phyloP scores from a whole-genome alignment of 2,888 invertebrate species.

The Siphonodentalium dalli region DNA sequence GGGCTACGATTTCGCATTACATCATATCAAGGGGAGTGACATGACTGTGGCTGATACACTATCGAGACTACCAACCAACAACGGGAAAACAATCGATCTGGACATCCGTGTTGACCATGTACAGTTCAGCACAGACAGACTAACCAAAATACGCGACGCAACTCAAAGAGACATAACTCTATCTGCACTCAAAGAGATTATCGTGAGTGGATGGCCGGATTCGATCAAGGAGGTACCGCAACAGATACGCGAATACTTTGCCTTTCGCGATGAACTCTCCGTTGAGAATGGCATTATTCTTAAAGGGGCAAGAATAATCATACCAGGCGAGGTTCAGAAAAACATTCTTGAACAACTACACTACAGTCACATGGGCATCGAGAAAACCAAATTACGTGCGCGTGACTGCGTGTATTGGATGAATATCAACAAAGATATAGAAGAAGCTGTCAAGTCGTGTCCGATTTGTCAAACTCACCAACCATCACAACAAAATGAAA shows the following conservation, averaged over 20 bases:
- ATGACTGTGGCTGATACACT: conserved; percentile 29
- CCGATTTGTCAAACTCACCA: conserved; percentile 13
- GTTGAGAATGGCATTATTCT: conserved; percentile 21
- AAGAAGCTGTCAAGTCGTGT: conserved; percentile 1
- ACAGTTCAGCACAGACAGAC: no score
- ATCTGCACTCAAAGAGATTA: no score
- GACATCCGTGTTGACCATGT: no score
- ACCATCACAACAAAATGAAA: conserved; percentile 11
- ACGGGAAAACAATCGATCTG: no score
- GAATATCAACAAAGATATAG: conserved; percentile 18
- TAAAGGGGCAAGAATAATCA: conserved; percentile 16
- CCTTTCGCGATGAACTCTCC: conserved; percentile 13
- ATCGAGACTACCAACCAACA: no score
- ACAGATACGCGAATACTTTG: conserved; percentile 8
- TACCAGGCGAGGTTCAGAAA: conserved; percentile 7
- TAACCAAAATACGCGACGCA: no score
- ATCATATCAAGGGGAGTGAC: conserved; percentile 24
- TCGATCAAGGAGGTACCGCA: conserved; percentile 5
- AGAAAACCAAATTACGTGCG: conserved; percentile 18
- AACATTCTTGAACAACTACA: conserved; percentile 20
- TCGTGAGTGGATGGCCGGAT: conserved; percentile 15
- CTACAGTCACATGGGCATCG: conserved; percentile 14
- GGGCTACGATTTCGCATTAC: conserved; percentile 18
- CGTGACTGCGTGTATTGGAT: conserved; percentile 19
- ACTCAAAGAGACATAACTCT: no score